Percentiles rank a stretch among this genome's conserved stretches.
phyloP scores from a whole-genome alignment of 2,113 vertebrate species.

The Campylomormyrus tamandua region DNA sequence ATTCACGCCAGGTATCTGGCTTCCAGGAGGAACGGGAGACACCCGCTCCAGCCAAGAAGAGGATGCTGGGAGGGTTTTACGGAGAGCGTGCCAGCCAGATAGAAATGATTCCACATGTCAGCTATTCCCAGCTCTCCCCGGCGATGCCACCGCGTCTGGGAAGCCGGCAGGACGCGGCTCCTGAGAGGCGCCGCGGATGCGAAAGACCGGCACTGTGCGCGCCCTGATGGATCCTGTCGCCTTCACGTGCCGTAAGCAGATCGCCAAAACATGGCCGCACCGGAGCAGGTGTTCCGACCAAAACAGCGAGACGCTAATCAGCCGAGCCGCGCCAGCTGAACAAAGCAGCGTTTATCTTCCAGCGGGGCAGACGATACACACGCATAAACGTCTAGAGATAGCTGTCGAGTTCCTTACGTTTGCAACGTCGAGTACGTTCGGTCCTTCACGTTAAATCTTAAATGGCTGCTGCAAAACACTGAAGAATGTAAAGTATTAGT shows the following conservation, averaged over 20 bases:
- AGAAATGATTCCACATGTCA: no score
- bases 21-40: not conserved
- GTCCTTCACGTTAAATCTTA: not conserved
- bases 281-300: not conserved
- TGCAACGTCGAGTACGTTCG: not conserved
- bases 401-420: not conserved
- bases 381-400: not conserved
- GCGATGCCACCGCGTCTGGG: not conserved
- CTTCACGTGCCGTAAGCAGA: not conserved
- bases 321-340: not conserved
- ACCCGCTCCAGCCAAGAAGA: not conserved
- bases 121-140: not conserved
- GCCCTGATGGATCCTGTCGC: not conserved
- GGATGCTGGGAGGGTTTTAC: not conserved
- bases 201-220: not conserved
- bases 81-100: not conserved
- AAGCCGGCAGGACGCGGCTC: constrained; percentile 9
- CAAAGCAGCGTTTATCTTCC: not conserved
- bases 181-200: not conserved
- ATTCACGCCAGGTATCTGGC: not conserved
- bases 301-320: not conserved
- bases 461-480: not conserved
- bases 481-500: not conserved
- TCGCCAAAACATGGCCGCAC: not conserved
- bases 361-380: not conserved